Conservation (phyloP, 2,113 vertebrate species). For the Corythaeola cristata region DNA sequence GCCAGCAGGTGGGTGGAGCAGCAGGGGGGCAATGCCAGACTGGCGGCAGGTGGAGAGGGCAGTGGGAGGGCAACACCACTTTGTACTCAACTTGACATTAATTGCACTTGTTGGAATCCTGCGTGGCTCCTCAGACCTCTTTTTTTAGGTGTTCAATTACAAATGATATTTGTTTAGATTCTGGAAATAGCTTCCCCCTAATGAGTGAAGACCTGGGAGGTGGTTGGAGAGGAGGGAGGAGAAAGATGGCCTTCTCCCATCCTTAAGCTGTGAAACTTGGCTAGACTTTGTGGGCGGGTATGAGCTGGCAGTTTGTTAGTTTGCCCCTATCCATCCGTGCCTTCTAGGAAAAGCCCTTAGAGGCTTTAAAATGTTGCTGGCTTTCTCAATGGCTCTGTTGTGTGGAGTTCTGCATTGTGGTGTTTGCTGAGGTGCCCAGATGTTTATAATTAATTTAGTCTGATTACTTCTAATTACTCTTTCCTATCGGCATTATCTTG, state of each 20-base stretch:
- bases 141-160: neutral
- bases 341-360: neutral
- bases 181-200: neutral
- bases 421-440: slow-evolving; percentile 15
- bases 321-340: neutral
- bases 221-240: fast-evolving
- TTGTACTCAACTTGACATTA: slow-evolving; percentile 41
- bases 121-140: neutral
- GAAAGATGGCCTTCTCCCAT: neutral
- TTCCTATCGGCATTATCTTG: slow-evolving; percentile 37
- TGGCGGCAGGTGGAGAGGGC: slow-evolving; percentile 28
- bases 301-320: neutral
- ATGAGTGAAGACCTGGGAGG: neutral
- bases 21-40: slow-evolving; percentile 34
- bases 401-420: neutral
- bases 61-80: neutral
- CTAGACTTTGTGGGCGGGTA: neutral
- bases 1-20: neutral
- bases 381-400: neutral
- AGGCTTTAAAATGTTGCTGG: neutral
- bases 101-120: slow-evolving; percentile 48
- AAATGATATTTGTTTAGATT: neutral
- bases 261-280: neutral
- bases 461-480: slow-evolving; percentile 42
- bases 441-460: slow-evolving; percentile 52